phyloP scores from a whole-genome alignment of 2,797 vertebrate genomes.

The Phylloscopus collybita region DNA sequence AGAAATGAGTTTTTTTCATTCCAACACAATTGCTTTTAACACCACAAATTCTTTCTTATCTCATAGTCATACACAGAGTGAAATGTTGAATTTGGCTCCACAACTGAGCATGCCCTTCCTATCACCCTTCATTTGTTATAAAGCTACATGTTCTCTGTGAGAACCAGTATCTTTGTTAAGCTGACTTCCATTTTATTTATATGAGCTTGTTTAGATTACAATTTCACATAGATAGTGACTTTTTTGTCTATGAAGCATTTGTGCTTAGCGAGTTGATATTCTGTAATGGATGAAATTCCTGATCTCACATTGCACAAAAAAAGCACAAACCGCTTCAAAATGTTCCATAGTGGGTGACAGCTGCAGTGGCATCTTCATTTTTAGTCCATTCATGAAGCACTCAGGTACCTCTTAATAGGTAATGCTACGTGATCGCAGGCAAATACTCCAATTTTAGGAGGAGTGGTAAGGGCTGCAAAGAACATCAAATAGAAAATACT shows the following conservation, averaged over 20 bases:
- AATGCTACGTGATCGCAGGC: background rate
- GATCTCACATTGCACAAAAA: background rate
- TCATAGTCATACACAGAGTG: background rate
- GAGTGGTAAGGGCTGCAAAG: background rate
- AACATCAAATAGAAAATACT: background rate
- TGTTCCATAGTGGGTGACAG: background rate
- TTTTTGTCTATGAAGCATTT: background rate
- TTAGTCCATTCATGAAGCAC: background rate
- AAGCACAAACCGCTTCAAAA: constrained; percentile 6
- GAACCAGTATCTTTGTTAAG: background rate
- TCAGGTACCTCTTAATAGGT: background rate
- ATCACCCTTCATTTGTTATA: background rate
- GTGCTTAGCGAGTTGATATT: background rate
- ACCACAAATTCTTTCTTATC: background rate
- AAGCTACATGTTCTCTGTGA: background rate
- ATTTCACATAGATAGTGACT: background rate
- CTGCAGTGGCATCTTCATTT: constrained; percentile 8
- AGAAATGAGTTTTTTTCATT: background rate
- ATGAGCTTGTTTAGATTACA: background rate
- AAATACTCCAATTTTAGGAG: background rate
- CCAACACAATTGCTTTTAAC: background rate
- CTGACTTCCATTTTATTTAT: background rate
- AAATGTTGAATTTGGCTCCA: background rate
- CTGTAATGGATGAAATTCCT: background rate
- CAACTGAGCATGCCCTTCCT: background rate